These are phyloP conservation scores for Hippasteria phrygiana DNA, from an alignment of 53 echinoderm and acorn worm genomes.

Conservation along the genomic window DNA sequence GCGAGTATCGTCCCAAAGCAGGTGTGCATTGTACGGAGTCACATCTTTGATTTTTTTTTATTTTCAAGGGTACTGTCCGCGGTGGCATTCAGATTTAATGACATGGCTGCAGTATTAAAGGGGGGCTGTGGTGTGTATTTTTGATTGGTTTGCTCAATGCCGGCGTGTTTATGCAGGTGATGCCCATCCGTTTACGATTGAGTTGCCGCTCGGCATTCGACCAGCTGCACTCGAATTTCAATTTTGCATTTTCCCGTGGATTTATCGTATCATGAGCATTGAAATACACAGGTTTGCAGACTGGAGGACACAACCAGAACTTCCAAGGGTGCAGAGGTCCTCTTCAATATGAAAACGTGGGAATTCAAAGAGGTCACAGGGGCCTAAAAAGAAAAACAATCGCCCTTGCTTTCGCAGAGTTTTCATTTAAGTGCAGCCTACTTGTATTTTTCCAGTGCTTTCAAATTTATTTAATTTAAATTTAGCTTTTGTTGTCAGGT, in stretches of 20 bases:
- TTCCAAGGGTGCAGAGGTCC: too few relatives aligned
- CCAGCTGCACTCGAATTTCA: neutral
- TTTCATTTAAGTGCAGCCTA: too few relatives aligned
- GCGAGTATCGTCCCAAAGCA: neutral
- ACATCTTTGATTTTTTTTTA: neutral
- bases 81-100: neutral
- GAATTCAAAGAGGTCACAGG: too few relatives aligned
- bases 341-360: too few relatives aligned
- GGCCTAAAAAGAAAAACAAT: too few relatives aligned
- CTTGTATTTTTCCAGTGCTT: too few relatives aligned
- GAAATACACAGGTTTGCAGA: neutral
- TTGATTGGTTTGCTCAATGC: neutral
- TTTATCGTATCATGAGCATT: neutral
- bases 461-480: too few relatives aligned
- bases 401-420: too few relatives aligned
- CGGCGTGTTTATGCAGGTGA: conserved; percentile 40
- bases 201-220: neutral
- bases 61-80: neutral
- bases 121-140: neutral
- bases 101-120: neutral
- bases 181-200: neutral
- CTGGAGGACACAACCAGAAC: neutral
- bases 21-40: neutral
- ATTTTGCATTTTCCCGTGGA: neutral
- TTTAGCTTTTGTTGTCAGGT: too few relatives aligned